Evolutionary conservation across 2,113 vertebrate species (phyloP).

Genomic region (Trichomycterus rosablanca): DNA sequence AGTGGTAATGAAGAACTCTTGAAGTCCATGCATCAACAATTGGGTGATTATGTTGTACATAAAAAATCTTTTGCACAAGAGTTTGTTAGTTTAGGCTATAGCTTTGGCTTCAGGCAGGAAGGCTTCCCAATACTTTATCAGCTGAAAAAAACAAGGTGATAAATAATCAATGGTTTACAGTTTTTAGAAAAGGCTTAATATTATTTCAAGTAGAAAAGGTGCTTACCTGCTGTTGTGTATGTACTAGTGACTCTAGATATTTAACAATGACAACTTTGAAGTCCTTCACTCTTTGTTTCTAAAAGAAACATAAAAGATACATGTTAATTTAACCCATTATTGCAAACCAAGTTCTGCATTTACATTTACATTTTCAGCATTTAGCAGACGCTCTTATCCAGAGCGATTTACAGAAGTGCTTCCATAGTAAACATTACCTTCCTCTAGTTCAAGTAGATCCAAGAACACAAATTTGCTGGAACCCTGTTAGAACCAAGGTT

Average conservation of each 20-base stretch:
- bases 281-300: slow-evolving; percentile 95
- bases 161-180: neutral
- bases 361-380: too few species aligned
- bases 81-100: slow-evolving; percentile 79
- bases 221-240: slow-evolving; percentile 93
- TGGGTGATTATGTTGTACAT: slow-evolving; percentile 60
- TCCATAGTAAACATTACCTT: too few species aligned
- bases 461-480: too few species aligned
- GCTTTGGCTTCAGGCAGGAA: slow-evolving; percentile 99
- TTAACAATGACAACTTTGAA: slow-evolving; percentile 93
- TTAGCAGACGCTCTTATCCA: too few species aligned
- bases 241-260: slow-evolving; percentile 95
- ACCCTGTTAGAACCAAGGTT: too few species aligned
- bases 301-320: slow-evolving; percentile 30
- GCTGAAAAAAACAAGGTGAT: slow-evolving; percentile 62
- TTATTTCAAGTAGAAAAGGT: neutral
- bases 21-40: slow-evolving; percentile 49
- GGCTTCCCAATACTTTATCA: slow-evolving; percentile 98
- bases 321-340: too few species aligned
- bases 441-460: too few species aligned
- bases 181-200: neutral
- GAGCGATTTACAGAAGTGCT: too few species aligned
- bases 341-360: too few species aligned
- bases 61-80: slow-evolving; percentile 50
- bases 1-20: slow-evolving; percentile 61